These are phyloP conservation scores for Melanocharis versteri DNA, from an alignment of 2,113 vertebrate species.

Conservation along the genomic window DNA sequence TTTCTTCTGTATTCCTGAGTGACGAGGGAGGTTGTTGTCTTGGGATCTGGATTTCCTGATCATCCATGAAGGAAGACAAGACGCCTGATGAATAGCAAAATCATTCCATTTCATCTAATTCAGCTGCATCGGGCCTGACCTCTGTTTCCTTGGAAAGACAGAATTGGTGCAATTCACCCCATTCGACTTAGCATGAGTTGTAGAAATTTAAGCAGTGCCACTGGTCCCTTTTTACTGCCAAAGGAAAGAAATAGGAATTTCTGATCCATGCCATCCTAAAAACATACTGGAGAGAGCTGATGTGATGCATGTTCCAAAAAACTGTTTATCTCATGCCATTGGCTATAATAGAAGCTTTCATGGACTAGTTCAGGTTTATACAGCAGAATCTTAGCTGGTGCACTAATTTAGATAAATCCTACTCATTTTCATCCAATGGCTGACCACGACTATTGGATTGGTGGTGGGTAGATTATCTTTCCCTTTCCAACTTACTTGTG, in stretches of 20 bases:
- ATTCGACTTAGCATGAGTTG: rapidly evolving
- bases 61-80: not conserved
- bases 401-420: not conserved
- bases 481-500: not conserved
- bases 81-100: not conserved
- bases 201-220: not conserved
- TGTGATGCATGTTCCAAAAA: not conserved
- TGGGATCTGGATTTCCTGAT: not conserved
- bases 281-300: not conserved
- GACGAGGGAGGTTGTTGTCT: not conserved
- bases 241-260: not conserved
- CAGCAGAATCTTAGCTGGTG: not conserved
- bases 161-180: not conserved
- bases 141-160: not conserved
- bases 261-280: not conserved
- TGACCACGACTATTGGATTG: not conserved
- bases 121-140: not conserved
- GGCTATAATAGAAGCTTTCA: not conserved
- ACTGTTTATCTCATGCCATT: not conserved
- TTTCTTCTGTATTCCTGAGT: conserved; percentile 15
- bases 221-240: not conserved
- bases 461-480: not conserved
- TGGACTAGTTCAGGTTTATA: not conserved
- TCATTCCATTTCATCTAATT: not conserved
- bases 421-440: not conserved